Evolutionary conservation across 2,797 vertebrate species (phyloP).

Genomic region (Sparidentex hasta): DNA sequence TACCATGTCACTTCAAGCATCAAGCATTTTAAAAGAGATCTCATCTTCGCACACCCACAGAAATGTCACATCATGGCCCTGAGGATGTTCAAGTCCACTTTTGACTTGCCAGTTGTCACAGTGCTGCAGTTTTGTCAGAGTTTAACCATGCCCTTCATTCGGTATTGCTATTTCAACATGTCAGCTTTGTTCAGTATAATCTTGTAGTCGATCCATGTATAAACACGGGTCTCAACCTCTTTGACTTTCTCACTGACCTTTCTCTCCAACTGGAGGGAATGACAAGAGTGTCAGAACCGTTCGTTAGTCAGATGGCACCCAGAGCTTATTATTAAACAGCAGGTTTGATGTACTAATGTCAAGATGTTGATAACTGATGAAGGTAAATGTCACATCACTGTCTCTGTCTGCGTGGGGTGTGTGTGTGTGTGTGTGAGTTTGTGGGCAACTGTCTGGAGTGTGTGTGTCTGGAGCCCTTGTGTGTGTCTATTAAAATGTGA

Average conservation of each 20-base stretch:
- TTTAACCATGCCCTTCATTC: constrained; percentile 53
- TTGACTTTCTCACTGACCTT: constrained; percentile 80
- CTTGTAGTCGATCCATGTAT: constrained; percentile 59
- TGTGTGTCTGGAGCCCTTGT: constrained; percentile 10
- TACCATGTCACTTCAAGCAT: not conserved
- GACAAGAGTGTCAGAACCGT: constrained; percentile 74
- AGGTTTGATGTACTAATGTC: constrained; percentile 81
- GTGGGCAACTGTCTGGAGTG: constrained; percentile 33
- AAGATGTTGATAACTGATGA: constrained; percentile 80
- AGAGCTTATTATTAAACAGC: constrained; percentile 78
- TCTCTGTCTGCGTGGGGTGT: constrained; percentile 54
- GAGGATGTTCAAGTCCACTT: not conserved
- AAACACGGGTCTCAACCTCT: constrained; percentile 75
- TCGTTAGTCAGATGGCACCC: constrained; percentile 63
- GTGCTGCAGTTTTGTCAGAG: constrained; percentile 16
- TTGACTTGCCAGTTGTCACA: constrained; percentile 19
- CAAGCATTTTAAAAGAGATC: not conserved
- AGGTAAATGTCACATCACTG: constrained; percentile 82
- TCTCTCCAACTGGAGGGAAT: constrained; percentile 69
- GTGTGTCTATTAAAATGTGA: constrained; percentile 38
- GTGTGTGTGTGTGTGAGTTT: constrained; percentile 37
- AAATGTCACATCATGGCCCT: not conserved
- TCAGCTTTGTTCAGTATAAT: constrained; percentile 71
- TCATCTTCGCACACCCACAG: not conserved
- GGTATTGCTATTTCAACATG: constrained; percentile 60